A percentile compares a stretch with the other conserved stretches of the same genome.
phyloP scores from a whole-genome alignment of 2,797 vertebrate genomes.

The Pseudocheirus occidentalis region DNA sequence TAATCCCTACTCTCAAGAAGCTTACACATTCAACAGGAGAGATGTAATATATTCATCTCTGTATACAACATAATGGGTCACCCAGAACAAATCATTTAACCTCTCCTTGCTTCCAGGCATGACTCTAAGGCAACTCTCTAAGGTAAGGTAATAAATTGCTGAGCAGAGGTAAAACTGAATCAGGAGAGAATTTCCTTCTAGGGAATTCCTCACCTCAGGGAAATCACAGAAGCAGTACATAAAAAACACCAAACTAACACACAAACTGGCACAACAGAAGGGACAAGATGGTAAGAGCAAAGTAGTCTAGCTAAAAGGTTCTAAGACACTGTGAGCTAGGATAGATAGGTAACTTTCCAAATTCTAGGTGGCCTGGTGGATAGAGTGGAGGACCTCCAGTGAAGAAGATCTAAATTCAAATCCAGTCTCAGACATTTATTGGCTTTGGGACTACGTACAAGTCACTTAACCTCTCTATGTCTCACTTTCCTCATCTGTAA shows the following conservation, averaged over 20 bases:
- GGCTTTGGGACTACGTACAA: background rate
- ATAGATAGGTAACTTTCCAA: background rate
- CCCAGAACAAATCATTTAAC: background rate
- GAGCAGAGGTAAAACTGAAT: background rate
- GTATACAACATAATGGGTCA: background rate
- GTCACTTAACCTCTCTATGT: background rate
- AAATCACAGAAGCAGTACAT: background rate
- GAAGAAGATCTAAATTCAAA: background rate
- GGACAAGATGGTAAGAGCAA: background rate
- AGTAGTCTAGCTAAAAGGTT: background rate
- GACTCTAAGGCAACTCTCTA: background rate
- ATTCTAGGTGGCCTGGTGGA: background rate
- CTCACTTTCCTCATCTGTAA: background rate
- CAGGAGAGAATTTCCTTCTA: background rate
- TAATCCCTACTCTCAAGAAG: background rate
- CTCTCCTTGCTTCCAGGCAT: background rate
- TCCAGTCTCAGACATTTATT: background rate
- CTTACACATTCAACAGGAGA: background rate
- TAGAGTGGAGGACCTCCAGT: background rate
- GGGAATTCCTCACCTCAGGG: background rate
- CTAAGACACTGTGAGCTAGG: background rate
- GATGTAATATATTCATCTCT: background rate
- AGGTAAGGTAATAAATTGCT: background rate
- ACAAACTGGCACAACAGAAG: background rate
- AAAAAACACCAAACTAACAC: background rate